Base-by-base conservation (phyloP, 2,888 invertebrate genomes). In the Drosophila affinis region DNA sequence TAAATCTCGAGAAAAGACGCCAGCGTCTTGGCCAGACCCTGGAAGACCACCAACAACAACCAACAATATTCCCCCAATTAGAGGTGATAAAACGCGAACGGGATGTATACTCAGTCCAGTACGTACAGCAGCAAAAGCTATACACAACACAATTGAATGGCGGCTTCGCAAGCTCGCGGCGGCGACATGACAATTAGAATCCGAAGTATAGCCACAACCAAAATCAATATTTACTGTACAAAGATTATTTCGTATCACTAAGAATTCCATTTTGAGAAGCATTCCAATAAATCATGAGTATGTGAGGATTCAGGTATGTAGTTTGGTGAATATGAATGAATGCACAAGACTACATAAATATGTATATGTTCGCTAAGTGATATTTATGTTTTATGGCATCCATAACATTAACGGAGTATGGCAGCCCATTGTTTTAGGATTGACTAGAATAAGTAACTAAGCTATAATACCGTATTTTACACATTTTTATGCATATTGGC, bases 281-380 rank as follows among this genome's bases (percentile, higher is more conserved):
- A 84, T 84, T 84, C 88, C 83, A 82, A 62, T 57, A 59, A 75
- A 76, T 62, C 52, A 63, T 48, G 44, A 62, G 34, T 53, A 62
- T 14, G 14, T 7, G 39, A 14, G n/a, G 39, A 39, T 39, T 39
- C 7, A 39, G n/a, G n/a, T 39, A 39, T 39, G 39, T 39, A 7
- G 39, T 39, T 39, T 39, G 2, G 9, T 29, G 29, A 9, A 29
- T 29, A 29, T 29, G 2, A 29, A 29, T 29, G 29, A 29, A 2
- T 29, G 39, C n/a, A 39, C 39, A 39, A 39, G 14, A n/a, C 39
- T 39, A n/a, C 14, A 7, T 7, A 7, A 3, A n/a, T 7, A 24
- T 57, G 57, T 32, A 24, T 54, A 59, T 32, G 32, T 62, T 65
- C 46, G 54, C 58, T 64, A 67, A 76, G 60, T 78, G 76, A 76